Conservation (phyloP, 2,797 vertebrate species). For the Lindbergichthys nudifrons region DNA sequence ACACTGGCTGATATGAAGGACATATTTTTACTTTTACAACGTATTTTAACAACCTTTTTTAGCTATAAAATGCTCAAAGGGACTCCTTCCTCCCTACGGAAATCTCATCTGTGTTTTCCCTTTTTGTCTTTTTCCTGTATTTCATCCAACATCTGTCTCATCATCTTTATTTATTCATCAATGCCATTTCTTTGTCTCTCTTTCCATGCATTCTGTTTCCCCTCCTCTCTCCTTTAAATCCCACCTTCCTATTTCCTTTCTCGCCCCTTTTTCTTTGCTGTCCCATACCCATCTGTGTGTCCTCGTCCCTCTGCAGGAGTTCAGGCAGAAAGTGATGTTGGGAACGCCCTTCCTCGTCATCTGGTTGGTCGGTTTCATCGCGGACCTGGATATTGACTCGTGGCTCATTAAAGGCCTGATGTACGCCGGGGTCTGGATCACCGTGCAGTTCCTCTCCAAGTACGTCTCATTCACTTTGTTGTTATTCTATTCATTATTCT, state of each 20-base stretch:
- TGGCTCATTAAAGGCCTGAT: slow-evolving; percentile 97
- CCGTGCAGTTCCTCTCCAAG: slow-evolving; percentile 98
- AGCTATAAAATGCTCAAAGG: not conserved
- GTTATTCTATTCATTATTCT: no score
- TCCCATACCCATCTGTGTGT: not conserved
- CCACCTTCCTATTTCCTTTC: not conserved
- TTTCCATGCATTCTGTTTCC: not conserved
- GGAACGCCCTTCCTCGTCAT: slow-evolving; percentile 98
- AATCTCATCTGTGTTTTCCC: slow-evolving; percentile 3
- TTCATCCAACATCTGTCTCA: not conserved
- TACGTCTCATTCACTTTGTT: slow-evolving; percentile 76
- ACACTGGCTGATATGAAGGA: not conserved
- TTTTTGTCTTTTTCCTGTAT: not conserved
- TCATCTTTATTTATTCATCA: not conserved
- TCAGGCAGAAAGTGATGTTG: slow-evolving; percentile 99
- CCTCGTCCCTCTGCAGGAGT: slow-evolving; percentile 84
- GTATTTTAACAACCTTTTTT: not conserved
- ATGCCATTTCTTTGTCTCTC: not conserved
- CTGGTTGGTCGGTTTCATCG: slow-evolving; percentile 98
- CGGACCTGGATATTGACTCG: slow-evolving; percentile 96
- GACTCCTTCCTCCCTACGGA: not conserved
- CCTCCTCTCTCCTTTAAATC: not conserved
- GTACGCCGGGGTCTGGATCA: slow-evolving; percentile 95
- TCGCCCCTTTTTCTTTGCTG: not conserved
- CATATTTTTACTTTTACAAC: not conserved